Evolutionary conservation across 2,113 vertebrate species (phyloP).

Genomic region (Proterorhinus semilunaris): DNA sequence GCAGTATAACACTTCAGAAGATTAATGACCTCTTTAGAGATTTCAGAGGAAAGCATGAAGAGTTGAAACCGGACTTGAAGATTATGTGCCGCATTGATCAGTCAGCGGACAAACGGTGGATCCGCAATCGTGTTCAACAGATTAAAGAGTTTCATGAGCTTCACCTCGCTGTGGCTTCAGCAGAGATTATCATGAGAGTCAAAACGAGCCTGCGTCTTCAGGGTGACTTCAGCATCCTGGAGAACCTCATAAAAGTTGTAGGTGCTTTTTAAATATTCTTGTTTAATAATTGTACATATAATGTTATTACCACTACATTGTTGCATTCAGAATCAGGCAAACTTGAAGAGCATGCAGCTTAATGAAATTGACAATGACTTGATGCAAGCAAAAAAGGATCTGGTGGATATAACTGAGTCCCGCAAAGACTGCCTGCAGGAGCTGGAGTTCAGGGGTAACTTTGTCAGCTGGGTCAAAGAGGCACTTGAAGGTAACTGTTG

Average conservation of each 20-base stretch:
- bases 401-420: conserved; percentile 78
- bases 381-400: conserved; percentile 74
- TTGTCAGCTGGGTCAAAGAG: conserved; percentile 86
- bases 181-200: conserved; percentile 77
- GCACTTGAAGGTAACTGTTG: conserved; percentile 81
- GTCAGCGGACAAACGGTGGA: conserved; percentile 69
- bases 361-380: conserved; percentile 81
- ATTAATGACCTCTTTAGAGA: conserved; percentile 77
- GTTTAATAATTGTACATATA: not conserved
- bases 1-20: conserved; percentile 75
- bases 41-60: conserved; percentile 72
- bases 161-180: conserved; percentile 80
- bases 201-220: conserved; percentile 78
- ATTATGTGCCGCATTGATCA: conserved; percentile 66
- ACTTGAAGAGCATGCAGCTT: conserved; percentile 76
- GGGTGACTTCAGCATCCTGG: conserved; percentile 84
- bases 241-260: conserved; percentile 78
- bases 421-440: conserved; percentile 79
- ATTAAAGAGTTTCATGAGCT: conserved; percentile 89
- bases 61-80: conserved; percentile 71
- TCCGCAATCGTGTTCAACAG: conserved; percentile 78
- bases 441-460: conserved; percentile 75
- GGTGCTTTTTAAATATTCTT: conserved; percentile 56
- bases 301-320: not conserved
- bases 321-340: conserved; percentile 65